These are phyloP conservation scores for Rhinichthys klamathensis DNA, from an alignment of 2,113 vertebrate genomes.

Conservation along the genomic window DNA sequence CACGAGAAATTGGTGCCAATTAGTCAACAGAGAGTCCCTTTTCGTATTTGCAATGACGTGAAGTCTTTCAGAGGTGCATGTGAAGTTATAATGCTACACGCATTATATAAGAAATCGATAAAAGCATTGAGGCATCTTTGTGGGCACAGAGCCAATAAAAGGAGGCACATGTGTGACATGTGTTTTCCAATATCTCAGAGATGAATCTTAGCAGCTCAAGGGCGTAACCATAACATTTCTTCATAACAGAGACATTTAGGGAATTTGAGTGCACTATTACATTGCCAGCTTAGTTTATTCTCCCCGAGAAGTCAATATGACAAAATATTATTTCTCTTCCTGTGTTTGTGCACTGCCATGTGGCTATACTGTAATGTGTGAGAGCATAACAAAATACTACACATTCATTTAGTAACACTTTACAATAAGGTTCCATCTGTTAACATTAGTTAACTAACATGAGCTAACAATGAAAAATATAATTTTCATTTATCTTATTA, in stretches of 20 bases:
- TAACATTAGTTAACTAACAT: background rate
- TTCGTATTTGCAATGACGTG: background rate
- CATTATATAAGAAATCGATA: slow-evolving; percentile 23
- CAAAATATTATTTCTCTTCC: slow-evolving; percentile 11
- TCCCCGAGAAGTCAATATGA: slow-evolving; percentile 19
- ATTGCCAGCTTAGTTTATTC: slow-evolving; percentile 35
- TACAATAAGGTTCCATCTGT: background rate
- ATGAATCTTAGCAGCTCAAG: slow-evolving; percentile 38
- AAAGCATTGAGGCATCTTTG: slow-evolving; percentile 2
- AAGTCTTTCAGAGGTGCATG: slow-evolving; percentile 2
- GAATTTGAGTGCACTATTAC: slow-evolving; percentile 30
- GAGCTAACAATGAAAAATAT: too few species aligned
- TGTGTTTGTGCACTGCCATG: background rate
- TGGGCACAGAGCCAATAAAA: slow-evolving; percentile 47
- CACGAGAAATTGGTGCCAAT: background rate
- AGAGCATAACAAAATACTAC: background rate
- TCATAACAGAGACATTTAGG: slow-evolving; percentile 35
- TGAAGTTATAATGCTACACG: slow-evolving; percentile 12
- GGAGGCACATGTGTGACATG: slow-evolving; percentile 44
- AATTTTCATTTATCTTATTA: too few species aligned
- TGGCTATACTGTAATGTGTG: background rate
- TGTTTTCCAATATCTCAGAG: slow-evolving; percentile 38
- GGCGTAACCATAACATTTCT: slow-evolving; percentile 20
- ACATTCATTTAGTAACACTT: background rate
- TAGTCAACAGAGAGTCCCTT: background rate